Evolutionary conservation across 1,140 invertebrate genomes (phyloP).

Genomic region (Drosophila pallidifrons): DNA sequence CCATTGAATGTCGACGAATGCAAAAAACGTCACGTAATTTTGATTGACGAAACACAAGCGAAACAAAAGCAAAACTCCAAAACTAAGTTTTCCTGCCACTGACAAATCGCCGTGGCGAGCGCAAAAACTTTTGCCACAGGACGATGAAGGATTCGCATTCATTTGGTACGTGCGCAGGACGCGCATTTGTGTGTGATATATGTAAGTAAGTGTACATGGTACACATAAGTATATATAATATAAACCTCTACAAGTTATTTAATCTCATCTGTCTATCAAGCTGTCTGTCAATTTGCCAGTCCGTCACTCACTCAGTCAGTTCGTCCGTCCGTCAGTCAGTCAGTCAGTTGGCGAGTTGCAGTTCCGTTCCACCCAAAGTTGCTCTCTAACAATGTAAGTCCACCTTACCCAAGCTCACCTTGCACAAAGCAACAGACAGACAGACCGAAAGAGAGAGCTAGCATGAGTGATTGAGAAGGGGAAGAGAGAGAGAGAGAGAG

Average conservation of each 20-base stretch:
- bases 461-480: neutral
- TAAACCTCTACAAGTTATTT: slow-evolving; percentile 77
- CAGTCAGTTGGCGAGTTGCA: slow-evolving; percentile 35
- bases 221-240: slow-evolving; percentile 43
- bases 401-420: slow-evolving; percentile 37
- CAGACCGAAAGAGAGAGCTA: neutral
- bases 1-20: slow-evolving; percentile 41
- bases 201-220: slow-evolving; percentile 37
- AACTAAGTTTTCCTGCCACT: slow-evolving; percentile 58
- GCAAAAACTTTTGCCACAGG: slow-evolving; percentile 53
- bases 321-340: slow-evolving; percentile 8
- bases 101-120: slow-evolving; percentile 61
- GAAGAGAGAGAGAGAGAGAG: slow-evolving; percentile 1
- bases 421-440: neutral
- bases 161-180: slow-evolving; percentile 62
- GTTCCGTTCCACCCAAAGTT: slow-evolving; percentile 42
- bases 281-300: slow-evolving; percentile 81
- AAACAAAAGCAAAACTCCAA: slow-evolving; percentile 55
- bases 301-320: slow-evolving; percentile 52
- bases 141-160: slow-evolving; percentile 38
- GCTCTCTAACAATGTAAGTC: slow-evolving; percentile 36
- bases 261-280: slow-evolving; percentile 84
- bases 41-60: slow-evolving; percentile 79
- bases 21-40: slow-evolving; percentile 72
- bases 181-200: slow-evolving; percentile 25